A percentile compares a stretch with the other conserved stretches of the same genome.
phyloP scores from a whole-genome alignment of 2,888 invertebrate species.

The Gastrophysa polygoni region DNA sequence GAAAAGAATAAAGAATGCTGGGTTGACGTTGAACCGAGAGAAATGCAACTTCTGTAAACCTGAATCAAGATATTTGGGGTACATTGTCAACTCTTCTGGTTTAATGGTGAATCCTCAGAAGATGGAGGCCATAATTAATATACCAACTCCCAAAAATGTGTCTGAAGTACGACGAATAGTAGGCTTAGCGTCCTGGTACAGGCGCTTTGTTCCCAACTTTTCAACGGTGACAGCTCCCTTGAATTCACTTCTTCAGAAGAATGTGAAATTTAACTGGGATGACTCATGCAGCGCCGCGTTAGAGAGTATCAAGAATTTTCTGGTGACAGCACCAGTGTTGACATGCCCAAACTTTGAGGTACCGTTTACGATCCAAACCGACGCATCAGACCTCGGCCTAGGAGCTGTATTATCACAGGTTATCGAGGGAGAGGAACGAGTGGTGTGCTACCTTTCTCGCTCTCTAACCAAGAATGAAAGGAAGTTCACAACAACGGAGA shows the following conservation, averaged over 20 bases:
- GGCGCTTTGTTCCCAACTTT: constrained; percentile 29
- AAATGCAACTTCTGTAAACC: constrained; percentile 29
- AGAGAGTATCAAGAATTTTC: constrained; percentile 17
- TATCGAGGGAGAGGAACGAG: neutral
- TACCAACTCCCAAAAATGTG: constrained; percentile 31
- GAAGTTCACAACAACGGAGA: constrained; percentile 27
- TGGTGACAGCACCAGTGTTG: constrained; percentile 28
- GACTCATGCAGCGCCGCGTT: constrained; percentile 17
- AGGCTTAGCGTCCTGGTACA: too few relatives aligned
- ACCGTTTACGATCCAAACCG: constrained; percentile 30
- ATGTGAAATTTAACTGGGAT: constrained; percentile 24
- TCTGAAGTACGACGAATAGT: neutral
- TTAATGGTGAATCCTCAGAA: constrained; percentile 29
- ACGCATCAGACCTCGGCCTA: constrained; percentile 15
- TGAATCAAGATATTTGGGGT: constrained; percentile 32
- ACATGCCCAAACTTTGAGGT: constrained; percentile 27
- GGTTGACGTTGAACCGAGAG: constrained; percentile 32
- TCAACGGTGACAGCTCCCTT: neutral
- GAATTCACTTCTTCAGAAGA: constrained; percentile 24
- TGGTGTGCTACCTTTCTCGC: constrained; percentile 24
- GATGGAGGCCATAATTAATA: constrained; percentile 23
- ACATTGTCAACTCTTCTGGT: constrained; percentile 28
- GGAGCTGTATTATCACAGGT: constrained; percentile 1
- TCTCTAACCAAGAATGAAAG: constrained; percentile 29
- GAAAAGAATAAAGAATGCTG: constrained; percentile 30